Evolutionary conservation across 2,888 invertebrate species (phyloP).

Genomic region (Macaria notata): DNA sequence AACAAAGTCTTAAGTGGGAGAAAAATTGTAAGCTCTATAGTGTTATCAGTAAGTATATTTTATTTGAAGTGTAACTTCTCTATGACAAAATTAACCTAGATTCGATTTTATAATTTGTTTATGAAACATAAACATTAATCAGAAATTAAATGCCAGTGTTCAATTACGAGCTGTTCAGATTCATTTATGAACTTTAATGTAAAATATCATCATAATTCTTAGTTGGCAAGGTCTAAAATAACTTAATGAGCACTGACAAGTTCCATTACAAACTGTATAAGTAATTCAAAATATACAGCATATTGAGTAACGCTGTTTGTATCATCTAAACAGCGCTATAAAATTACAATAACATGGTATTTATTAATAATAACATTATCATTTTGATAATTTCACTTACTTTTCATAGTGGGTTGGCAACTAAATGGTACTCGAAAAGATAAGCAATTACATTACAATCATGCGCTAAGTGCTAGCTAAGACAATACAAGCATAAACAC

Average conservation of each 20-base stretch:
- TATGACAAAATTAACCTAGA: too few relatives aligned
- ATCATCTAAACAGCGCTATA: background rate
- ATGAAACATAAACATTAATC: too few relatives aligned
- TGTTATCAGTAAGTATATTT: too few relatives aligned
- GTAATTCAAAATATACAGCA: background rate
- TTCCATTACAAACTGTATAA: constrained; percentile 3
- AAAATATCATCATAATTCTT: background rate
- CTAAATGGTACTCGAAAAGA: constrained; percentile 22
- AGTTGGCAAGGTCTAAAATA: background rate
- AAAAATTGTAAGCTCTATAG: background rate
- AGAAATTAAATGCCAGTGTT: too few relatives aligned
- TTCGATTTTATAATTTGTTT: too few relatives aligned
- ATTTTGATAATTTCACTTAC: constrained; percentile 14
- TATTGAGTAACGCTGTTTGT: background rate
- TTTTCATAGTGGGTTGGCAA: constrained; percentile 8
- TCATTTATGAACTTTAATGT: too few relatives aligned
- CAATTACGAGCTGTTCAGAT: too few relatives aligned
- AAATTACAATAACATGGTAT: constrained; percentile 4
- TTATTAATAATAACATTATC: constrained; percentile 8
- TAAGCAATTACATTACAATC: constrained; percentile 22
- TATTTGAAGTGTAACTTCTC: too few relatives aligned
- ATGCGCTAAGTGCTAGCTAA: constrained; percentile 17
- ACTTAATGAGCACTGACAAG: background rate
- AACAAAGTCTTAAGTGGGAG: constrained; percentile 3
- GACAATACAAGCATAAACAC: constrained; percentile 32